phyloP scores from a whole-genome alignment of 1,140 invertebrate genomes.

The Drosophila ambigua region DNA sequence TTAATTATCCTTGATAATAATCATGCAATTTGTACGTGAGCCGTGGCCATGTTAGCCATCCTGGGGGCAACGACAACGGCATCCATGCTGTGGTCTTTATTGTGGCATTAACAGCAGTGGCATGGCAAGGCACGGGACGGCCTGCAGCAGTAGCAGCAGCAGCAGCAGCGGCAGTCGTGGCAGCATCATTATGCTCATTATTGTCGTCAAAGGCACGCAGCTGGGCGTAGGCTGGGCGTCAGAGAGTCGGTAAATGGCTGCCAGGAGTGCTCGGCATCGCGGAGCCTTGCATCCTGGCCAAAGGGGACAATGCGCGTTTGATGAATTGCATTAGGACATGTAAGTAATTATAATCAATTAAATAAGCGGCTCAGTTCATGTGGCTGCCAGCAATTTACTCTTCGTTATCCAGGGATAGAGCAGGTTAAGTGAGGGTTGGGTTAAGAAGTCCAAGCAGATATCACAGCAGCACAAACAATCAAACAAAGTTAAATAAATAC shows the following conservation, averaged over 20 bases:
- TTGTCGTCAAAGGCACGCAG: conserved; percentile 37
- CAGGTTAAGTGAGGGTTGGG: background rate
- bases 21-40: conserved; percentile 53
- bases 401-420: conserved; percentile 5
- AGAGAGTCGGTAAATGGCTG: background rate
- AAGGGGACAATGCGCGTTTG: conserved; percentile 38
- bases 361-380: conserved; percentile 3
- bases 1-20: conserved; percentile 67
- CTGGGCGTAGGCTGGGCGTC: conserved; percentile 12
- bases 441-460: no score
- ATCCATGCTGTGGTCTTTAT: conserved; percentile 53
- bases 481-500: no score
- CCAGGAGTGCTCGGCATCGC: background rate
- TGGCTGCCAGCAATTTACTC: conserved; percentile 28
- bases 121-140: conserved; percentile 29
- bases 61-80: conserved; percentile 27
- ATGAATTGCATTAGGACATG: conserved; percentile 64
- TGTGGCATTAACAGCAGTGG: conserved; percentile 56
- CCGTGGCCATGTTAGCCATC: conserved; percentile 31
- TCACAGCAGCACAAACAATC: no score
- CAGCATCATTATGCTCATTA: conserved; percentile 69
- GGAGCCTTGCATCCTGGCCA: background rate
- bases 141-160: conserved; percentile 33
- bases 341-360: conserved; percentile 62
- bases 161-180: conserved; percentile 39